These are phyloP conservation scores for Epistrophella euchroma DNA, from an alignment of 2,888 invertebrate genomes.

Conservation along the genomic window DNA sequence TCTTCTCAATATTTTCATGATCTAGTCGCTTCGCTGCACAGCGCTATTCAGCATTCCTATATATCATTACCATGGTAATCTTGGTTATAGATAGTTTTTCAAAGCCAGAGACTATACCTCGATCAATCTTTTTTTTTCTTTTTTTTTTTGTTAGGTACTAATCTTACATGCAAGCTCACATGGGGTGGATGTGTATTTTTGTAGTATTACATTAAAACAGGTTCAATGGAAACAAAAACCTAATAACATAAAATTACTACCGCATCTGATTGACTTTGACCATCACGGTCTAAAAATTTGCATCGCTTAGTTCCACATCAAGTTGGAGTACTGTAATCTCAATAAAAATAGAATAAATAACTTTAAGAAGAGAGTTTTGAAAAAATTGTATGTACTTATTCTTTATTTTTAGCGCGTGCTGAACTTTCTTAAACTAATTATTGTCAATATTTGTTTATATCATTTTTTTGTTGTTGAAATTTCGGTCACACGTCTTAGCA, in stretches of 20 bases:
- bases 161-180: background rate
- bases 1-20: constrained; percentile 35
- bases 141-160: background rate
- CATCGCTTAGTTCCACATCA: constrained; percentile 34
- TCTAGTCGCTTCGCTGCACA: background rate
- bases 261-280: constrained; percentile 68
- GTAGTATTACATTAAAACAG: constrained; percentile 2
- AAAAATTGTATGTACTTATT: background rate
- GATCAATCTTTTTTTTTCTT: constrained; percentile 41
- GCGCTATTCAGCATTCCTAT: background rate
- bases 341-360: constrained; percentile 1
- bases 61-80: background rate
- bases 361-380: background rate
- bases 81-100: background rate
- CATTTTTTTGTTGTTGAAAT: background rate
- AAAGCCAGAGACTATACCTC: constrained; percentile 1
- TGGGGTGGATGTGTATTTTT: background rate
- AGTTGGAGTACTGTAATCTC: background rate
- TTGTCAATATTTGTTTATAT: background rate
- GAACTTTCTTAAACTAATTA: constrained; percentile 6
- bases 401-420: background rate
- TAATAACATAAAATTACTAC: constrained; percentile 3
- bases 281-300: constrained; percentile 74
- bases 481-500: constrained; percentile 12
- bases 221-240: constrained; percentile 5